Evolutionary conservation across 1,140 invertebrate species (phyloP), one percentile per base, ranked within the genome.

Genomic region (Idris sp.): DNA sequence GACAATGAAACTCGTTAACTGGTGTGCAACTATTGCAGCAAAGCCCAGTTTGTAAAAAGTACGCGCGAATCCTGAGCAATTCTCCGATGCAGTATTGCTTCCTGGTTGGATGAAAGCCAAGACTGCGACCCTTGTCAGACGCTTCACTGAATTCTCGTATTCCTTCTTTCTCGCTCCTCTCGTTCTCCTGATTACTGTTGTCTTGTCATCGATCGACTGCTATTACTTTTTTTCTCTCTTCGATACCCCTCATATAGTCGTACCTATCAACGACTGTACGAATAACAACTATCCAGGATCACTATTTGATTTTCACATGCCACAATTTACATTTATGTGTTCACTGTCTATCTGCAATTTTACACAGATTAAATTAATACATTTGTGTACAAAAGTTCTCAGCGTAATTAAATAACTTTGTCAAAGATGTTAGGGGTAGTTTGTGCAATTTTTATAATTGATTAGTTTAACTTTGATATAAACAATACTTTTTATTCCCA

Each of bases 1-100:
- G 77, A 83, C 82, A 84, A 84, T 83, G 68, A 77, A 31, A 75
- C 76, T 84, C 79, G 84, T 85, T 84, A 83, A 69, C 62, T 38
- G 36, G 44, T 49, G 48, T 44, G 65, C 75, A 82, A 83, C 78
- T 82, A 80, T 81, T 79, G 77, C 76, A 36, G 56, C 26, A 51
- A 74, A 74, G 67, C 46, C 46, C 33, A 44, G 77, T 74, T 81
- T 77, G 71, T 62, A 61, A 56, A 74, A 77, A 67, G 43, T 51
- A 76, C 38, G 69, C 51, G 69, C 44, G 58, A 67, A 67, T 26
- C 33, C 35, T 33, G 59, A 68, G 56, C n/a, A n/a, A n/a, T 65
- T 68, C 58, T 36, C 59, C 48, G 54, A 53, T 68, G 59, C 64
- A 65, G 78, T 85, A 86, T 86, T 84, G 80, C 80, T 86, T 83